A percentile compares a stretch with the other conserved stretches of the same genome.
Conservation (phyloP, 2,888 invertebrate species). For the Fragum sueziense region DNA sequence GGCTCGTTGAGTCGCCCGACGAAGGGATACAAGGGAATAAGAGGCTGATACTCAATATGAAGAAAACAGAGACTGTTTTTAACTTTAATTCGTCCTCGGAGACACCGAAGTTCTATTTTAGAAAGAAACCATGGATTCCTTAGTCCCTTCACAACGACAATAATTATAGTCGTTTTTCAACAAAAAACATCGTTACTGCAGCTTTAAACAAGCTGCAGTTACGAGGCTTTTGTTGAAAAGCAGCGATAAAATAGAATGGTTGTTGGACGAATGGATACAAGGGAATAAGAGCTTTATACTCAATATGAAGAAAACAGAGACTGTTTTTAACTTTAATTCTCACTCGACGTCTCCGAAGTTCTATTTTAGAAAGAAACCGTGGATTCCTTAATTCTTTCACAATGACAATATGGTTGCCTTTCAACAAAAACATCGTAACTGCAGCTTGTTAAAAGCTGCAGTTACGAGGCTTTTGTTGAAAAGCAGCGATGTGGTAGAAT, state of each 20-base stretch:
- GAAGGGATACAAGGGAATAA: not conserved
- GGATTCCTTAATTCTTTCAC: not conserved
- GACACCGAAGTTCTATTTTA: not conserved
- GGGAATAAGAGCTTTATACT: not conserved
- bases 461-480: too few species aligned
- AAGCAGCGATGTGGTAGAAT: too few species aligned
- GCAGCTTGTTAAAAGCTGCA: too few species aligned
- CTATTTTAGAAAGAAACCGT: conserved; percentile 7
- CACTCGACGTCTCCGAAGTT: not conserved
- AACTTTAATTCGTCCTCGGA: not conserved
- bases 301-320: not conserved
- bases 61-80: not conserved
- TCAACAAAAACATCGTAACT: too few species aligned
- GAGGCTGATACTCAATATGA: not conserved
- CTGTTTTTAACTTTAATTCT: not conserved
- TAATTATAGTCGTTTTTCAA: not conserved
- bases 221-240: too few species aligned
- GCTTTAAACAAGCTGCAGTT: too few species aligned
- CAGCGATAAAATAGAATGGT: too few species aligned
- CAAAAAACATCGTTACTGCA: too few species aligned
- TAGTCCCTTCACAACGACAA: not conserved
- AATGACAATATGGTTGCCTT: not conserved
- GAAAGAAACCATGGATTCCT: conserved; percentile 8
- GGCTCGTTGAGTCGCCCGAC: not conserved
- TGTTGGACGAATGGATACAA: not conserved